A percentile compares a stretch with the other conserved stretches of the same genome.
These are phyloP conservation scores for Chouioia cunea DNA, from an alignment of 2,888 invertebrate species.

Conservation along the genomic window DNA sequence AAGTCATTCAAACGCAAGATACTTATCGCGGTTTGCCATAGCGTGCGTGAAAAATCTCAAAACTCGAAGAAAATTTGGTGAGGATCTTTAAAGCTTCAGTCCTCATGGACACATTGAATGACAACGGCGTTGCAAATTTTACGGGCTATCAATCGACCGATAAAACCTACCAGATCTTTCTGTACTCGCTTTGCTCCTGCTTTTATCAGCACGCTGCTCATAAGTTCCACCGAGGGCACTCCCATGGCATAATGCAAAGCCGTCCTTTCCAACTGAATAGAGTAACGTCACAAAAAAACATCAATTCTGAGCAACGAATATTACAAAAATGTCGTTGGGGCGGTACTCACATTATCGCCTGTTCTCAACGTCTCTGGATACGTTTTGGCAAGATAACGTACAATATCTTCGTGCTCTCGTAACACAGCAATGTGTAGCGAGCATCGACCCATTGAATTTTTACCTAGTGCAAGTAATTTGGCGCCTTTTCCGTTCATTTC, in stretches of 20 bases:
- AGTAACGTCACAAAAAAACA: conserved; percentile 52
- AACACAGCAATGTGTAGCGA: conserved; percentile 90
- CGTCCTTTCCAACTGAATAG: conserved; percentile 90
- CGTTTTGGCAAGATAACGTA: conserved; percentile 79
- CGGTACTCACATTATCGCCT: conserved; percentile 84
- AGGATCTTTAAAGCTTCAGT: no score
- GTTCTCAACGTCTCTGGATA: conserved; percentile 81
- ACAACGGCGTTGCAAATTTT: no score
- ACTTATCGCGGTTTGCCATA: no score
- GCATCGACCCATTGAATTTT: conserved; percentile 81
- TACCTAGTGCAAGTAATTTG: conserved; percentile 72
- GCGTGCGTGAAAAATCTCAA: no score
- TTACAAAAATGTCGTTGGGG: neutral
- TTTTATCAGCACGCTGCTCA: conserved; percentile 84
- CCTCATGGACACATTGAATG: no score
- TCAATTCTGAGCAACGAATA: neutral
- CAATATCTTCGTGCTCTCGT: conserved; percentile 85
- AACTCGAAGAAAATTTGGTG: no score
- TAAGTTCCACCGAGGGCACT: conserved; percentile 83
- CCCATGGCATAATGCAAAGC: conserved; percentile 94
- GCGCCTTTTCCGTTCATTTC: conserved; percentile 71
- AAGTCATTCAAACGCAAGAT: neutral
- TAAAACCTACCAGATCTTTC: conserved; percentile 80
- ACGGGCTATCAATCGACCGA: no score
- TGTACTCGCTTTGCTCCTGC: conserved; percentile 86